Conservation (phyloP, 2,113 vertebrate species). For the Osmerus mordax region DNA sequence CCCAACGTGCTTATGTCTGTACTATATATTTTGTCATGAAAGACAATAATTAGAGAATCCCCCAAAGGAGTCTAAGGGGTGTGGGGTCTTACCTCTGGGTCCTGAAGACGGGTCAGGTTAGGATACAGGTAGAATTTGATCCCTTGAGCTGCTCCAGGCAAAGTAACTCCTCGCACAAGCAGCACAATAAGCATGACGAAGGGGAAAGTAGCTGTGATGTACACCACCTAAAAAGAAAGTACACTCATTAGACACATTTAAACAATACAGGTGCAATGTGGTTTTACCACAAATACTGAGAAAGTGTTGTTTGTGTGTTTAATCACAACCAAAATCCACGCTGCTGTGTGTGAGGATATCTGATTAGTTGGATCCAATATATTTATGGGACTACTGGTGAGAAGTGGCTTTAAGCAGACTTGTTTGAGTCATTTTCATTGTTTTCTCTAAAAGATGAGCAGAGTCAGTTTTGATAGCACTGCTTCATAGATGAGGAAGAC, state of each 20-base stretch:
- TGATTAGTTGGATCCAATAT: no score
- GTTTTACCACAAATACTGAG: neutral
- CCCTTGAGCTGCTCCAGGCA: slow-evolving; percentile 91
- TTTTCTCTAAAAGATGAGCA: no score
- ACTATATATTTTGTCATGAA: no score
- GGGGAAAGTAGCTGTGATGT: slow-evolving; percentile 95
- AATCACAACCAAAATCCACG: no score
- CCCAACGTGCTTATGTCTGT: no score
- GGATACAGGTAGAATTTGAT: slow-evolving; percentile 99
- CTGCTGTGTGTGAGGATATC: no score
- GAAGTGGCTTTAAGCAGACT: no score
- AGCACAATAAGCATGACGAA: slow-evolving; percentile 96
- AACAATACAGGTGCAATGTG: neutral
- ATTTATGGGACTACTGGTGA: no score
- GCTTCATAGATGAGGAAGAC: no score
- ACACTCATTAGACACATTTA: neutral
- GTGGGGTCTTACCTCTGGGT: slow-evolving; percentile 83
- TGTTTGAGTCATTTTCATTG: no score
- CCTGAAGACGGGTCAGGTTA: slow-evolving; percentile 83
- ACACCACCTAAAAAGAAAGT: slow-evolving; percentile 75
- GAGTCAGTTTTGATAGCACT: no score
- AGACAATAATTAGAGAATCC: no score
- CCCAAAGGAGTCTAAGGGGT: neutral
- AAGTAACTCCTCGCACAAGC: slow-evolving; percentile 90
- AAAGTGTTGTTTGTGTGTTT: neutral